Percentiles rank a stretch among this genome's conserved stretches.
Conservation (phyloP, 2,113 vertebrate genomes). For the Dasypus novemcinctus region DNA sequence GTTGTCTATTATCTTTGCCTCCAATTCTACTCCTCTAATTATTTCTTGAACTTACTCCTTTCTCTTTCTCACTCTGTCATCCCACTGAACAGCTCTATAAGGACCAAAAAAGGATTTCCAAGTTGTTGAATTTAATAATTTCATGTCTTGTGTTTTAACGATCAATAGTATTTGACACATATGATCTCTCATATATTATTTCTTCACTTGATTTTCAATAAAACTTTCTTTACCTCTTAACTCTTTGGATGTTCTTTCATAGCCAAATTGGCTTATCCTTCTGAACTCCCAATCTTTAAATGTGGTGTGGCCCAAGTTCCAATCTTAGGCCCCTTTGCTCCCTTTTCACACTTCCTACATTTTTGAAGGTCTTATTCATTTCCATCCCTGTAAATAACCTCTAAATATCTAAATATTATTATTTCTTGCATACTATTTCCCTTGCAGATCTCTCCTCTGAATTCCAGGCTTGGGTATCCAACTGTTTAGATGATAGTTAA, state of each 20-base stretch:
- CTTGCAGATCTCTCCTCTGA: not conserved
- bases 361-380: not conserved
- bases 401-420: not conserved
- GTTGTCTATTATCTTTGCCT: not conserved
- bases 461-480: not conserved
- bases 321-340: not conserved
- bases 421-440: not conserved
- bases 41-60: not conserved
- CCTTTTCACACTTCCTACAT: not conserved
- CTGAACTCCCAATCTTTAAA: not conserved
- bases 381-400: not conserved
- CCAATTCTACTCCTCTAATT: not conserved
- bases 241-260: not conserved
- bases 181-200: not conserved
- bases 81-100: not conserved
- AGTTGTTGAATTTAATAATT: not conserved
- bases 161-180: not conserved
- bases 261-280: not conserved
- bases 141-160: not conserved
- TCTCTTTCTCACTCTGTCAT: not conserved
- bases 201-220: not conserved
- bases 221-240: not conserved
- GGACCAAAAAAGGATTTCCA: not conserved
- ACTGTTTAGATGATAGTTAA: not conserved
- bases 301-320: accelerated